Evolutionary conservation across 2,113 vertebrate species (phyloP).

Genomic region (Daphoenositta chrysoptera): DNA sequence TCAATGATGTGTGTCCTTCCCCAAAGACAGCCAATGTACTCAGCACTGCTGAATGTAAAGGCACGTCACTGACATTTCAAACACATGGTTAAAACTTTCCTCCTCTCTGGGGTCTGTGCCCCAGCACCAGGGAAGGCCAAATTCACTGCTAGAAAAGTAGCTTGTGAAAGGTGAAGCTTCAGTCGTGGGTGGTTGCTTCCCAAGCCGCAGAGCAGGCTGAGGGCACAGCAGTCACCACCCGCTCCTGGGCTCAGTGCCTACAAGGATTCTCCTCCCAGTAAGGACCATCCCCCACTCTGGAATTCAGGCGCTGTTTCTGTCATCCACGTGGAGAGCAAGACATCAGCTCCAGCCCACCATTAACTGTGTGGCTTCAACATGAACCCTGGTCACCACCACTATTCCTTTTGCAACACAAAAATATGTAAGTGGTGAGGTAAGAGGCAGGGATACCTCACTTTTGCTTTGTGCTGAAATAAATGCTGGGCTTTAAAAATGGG

Average conservation of each 20-base stretch:
- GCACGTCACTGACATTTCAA: fast-evolving
- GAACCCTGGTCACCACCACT: background rate
- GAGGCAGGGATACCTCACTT: background rate
- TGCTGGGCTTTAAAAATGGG: background rate
- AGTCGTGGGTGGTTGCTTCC: fast-evolving
- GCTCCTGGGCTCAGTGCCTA: background rate
- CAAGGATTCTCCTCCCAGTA: fast-evolving
- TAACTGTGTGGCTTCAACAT: background rate
- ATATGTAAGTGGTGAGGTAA: background rate
- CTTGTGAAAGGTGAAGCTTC: background rate
- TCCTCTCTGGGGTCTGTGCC: background rate
- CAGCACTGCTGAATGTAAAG: background rate
- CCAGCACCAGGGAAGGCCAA: background rate
- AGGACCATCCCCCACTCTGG: background rate
- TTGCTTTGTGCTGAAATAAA: background rate
- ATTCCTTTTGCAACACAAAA: background rate
- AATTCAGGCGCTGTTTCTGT: background rate
- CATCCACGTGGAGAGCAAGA: fast-evolving
- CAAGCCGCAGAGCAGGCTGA: background rate
- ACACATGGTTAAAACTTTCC: background rate
- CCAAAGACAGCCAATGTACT: background rate
- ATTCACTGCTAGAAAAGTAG: background rate
- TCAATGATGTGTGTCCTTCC: background rate
- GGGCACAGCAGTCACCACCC: fast-evolving
- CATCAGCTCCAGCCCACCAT: background rate